Evolutionary conservation across 2,797 vertebrate species (phyloP).

Genomic region (Mus spretus): DNA sequence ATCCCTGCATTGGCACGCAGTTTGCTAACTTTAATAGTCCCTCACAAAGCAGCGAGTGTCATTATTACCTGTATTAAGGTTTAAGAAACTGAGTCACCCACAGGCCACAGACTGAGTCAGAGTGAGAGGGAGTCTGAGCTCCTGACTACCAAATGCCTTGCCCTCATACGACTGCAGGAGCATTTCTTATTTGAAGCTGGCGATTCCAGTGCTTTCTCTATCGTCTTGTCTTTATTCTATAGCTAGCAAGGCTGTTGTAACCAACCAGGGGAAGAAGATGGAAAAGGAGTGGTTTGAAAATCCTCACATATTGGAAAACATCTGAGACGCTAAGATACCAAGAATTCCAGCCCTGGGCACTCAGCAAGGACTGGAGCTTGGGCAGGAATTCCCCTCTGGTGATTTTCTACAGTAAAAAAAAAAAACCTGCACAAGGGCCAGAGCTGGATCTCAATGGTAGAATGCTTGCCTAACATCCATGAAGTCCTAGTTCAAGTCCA

Average conservation of each 20-base stretch:
- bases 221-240: neutral
- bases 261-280: neutral
- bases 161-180: neutral
- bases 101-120: constrained; percentile 65
- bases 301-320: neutral
- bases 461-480: neutral
- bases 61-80: constrained; percentile 56
- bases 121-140: constrained; percentile 26
- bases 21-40: constrained; percentile 66
- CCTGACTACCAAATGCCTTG: neutral
- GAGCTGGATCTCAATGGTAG: neutral
- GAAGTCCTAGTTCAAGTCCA: too few relatives aligned
- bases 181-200: constrained; percentile 17
- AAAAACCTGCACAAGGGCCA: neutral
- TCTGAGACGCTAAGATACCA: neutral
- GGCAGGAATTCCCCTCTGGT: neutral
- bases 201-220: neutral
- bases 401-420: neutral
- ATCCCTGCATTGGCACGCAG: constrained; percentile 76
- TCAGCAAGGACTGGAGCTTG: neutral
- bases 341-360: neutral
- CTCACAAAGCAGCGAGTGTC: constrained; percentile 27
- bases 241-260: neutral
- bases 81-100: constrained; percentile 76
- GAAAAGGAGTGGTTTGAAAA: neutral